A percentile compares a stretch with the other conserved stretches of the same genome.
Evolutionary conservation across 2,113 vertebrate genomes (phyloP).

Genomic region (Thermophis baileyi): DNA sequence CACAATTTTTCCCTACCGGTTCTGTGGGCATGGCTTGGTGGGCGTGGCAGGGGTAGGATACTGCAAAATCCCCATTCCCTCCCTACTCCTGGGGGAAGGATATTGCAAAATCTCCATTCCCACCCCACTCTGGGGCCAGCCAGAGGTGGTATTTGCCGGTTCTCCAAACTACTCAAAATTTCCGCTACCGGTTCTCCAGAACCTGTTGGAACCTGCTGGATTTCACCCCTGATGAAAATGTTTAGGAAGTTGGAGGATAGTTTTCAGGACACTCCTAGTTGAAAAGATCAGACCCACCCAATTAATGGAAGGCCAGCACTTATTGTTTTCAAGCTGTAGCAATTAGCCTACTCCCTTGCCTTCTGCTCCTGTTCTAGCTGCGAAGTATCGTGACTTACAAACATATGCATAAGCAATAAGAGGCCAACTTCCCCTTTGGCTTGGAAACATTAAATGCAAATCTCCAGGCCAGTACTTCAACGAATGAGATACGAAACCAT

Average conservation of each 20-base stretch:
- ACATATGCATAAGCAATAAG: neutral
- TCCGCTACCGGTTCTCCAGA: no score
- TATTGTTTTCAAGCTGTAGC: conserved; percentile 4
- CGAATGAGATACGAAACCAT: neutral
- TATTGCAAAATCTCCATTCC: no score
- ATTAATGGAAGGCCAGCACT: neutral
- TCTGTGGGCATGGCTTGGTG: no score
- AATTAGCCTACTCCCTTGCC: conserved; percentile 12
- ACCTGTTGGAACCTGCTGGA: no score
- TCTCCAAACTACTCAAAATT: no score
- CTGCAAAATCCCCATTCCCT: no score
- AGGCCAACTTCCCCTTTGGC: neutral
- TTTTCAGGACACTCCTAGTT: neutral
- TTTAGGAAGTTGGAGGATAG: neutral
- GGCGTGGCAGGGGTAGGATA: no score
- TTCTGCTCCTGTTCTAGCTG: neutral
- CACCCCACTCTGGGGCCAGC: no score
- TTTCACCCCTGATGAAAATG: neutral
- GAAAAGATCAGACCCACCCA: neutral
- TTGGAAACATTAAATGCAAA: neutral
- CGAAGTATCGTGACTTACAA: neutral
- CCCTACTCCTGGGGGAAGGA: no score
- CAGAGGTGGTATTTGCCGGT: no score
- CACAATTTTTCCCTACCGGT: no score
- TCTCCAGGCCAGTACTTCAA: neutral